A percentile compares a stretch with the other conserved stretches of the same genome.
Evolutionary conservation across 2,888 invertebrate species (phyloP).

Genomic region (Druceiella hillmani): DNA sequence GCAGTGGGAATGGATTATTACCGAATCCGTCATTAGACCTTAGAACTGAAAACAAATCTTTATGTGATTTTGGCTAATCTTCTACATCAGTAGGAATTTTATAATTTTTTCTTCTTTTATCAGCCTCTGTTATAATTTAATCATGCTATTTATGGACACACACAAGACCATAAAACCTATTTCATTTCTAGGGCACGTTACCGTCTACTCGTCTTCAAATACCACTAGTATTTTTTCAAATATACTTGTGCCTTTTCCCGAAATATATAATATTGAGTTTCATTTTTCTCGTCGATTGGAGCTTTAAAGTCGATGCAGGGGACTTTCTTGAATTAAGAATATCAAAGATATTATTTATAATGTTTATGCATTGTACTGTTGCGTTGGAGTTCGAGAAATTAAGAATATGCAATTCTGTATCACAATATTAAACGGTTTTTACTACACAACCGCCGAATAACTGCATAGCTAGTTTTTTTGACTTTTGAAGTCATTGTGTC

Average conservation of each 20-base stretch:
- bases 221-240: background rate
- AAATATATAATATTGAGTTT: background rate
- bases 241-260: background rate
- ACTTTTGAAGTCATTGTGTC: background rate
- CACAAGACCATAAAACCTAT: background rate
- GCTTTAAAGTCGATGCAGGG: background rate
- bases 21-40: too few relatives aligned
- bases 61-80: background rate
- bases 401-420: background rate
- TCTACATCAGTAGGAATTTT: background rate
- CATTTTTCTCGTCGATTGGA: background rate
- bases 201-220: background rate
- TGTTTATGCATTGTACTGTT: background rate
- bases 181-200: background rate
- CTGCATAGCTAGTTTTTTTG: background rate
- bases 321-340: background rate
- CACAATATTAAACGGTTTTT: background rate
- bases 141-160: background rate
- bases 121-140: background rate
- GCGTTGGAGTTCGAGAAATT: background rate
- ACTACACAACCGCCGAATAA: background rate
- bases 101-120: background rate
- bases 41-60: too few relatives aligned
- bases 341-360: background rate
- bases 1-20: too few relatives aligned